phyloP scores from a whole-genome alignment of 2,888 invertebrate species.

The Junonia oenone region DNA sequence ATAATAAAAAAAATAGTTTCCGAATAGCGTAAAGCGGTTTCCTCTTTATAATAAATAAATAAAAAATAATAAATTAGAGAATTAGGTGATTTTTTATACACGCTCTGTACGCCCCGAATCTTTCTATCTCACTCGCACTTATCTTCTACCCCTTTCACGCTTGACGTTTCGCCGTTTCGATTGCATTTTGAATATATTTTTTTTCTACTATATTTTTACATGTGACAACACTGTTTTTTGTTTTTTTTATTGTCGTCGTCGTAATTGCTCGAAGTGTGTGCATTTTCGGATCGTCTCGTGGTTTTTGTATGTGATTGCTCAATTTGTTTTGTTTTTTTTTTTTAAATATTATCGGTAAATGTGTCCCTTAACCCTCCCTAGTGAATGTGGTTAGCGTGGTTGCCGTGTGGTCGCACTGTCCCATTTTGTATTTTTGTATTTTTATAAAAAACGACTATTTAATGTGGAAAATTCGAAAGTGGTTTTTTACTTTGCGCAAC shows the following conservation, averaged over 20 bases:
- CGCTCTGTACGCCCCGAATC: constrained; percentile 50
- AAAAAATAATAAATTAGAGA: constrained; percentile 34
- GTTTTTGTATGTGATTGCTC: constrained; percentile 71
- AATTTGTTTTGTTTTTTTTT: constrained; percentile 54
- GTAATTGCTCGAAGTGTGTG: constrained; percentile 38
- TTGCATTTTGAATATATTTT: constrained; percentile 34
- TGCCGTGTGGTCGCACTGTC: constrained; percentile 70
- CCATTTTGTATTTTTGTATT: constrained; percentile 80
- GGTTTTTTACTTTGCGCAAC: constrained; percentile 71
- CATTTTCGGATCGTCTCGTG: constrained; percentile 47
- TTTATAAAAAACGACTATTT: constrained; percentile 70
- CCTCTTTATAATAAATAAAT: constrained; percentile 29
- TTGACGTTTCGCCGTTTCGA: constrained; percentile 35
- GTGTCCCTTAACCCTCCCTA: constrained; percentile 62
- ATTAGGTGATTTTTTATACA: constrained; percentile 45
- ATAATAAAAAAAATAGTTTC: constrained; percentile 47
- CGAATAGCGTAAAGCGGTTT: constrained; percentile 42
- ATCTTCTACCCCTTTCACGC: constrained; percentile 22
- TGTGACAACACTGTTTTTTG: constrained; percentile 43
- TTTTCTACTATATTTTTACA: too few species aligned
- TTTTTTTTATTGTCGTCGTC: not conserved
- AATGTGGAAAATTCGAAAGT: constrained; percentile 69
- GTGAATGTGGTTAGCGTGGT: constrained; percentile 55
- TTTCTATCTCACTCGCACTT: constrained; percentile 32
- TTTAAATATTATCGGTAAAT: constrained; percentile 41